Evolutionary conservation across 2,113 vertebrate species (phyloP).

Genomic region (Hyaena hyaena): DNA sequence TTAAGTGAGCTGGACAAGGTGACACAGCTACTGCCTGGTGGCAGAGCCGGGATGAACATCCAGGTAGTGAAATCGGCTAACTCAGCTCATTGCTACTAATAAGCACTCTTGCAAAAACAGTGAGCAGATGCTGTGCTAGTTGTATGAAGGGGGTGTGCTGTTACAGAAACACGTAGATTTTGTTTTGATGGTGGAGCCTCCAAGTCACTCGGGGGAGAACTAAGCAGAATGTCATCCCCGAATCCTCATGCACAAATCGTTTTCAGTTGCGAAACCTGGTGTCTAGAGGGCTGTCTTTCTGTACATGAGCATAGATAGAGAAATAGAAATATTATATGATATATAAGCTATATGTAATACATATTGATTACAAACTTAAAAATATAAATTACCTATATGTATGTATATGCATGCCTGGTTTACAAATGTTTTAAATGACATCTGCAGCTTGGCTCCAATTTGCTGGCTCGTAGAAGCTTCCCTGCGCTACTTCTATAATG

Average conservation of each 20-base stretch:
- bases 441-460: slow-evolving; percentile 46
- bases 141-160: not conserved
- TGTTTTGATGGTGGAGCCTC: slow-evolving; percentile 33
- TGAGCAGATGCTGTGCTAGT: not conserved
- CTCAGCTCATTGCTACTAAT: slow-evolving; percentile 52
- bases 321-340: not conserved
- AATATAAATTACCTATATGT: not conserved
- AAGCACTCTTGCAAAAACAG: slow-evolving; percentile 56
- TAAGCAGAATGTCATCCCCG: not conserved
- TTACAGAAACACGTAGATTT: not conserved
- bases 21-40: slow-evolving; percentile 1
- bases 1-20: slow-evolving; percentile 6
- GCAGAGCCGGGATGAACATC: not conserved
- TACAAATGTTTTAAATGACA: slow-evolving; percentile 53
- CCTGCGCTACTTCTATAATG: slow-evolving; percentile 15
- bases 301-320: not conserved
- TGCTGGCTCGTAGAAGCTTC: slow-evolving; percentile 41
- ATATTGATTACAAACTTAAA: not conserved
- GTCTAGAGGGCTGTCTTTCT: not conserved
- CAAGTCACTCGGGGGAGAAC: slow-evolving; percentile 27
- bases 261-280: slow-evolving; percentile 31
- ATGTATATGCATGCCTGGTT: not conserved
- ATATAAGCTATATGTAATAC: not conserved
- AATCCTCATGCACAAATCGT: not conserved
- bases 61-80: not conserved